Conservation (phyloP, 2,888 invertebrate species). For the Xanthorhoe designata region DNA sequence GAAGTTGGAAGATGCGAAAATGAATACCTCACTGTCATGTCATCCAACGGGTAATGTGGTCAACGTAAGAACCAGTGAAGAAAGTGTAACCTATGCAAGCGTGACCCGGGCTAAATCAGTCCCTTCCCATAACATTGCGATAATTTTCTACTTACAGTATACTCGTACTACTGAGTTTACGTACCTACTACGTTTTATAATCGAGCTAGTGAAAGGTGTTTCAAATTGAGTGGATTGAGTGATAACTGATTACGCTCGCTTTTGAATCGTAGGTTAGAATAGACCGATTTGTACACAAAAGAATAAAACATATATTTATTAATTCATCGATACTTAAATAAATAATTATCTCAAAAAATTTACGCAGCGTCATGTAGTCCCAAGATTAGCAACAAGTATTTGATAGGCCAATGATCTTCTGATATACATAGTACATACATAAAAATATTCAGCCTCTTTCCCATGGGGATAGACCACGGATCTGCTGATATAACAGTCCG, state of each 20-base stretch:
- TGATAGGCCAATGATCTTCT: background rate
- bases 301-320: too few species aligned
- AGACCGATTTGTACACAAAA: too few species aligned
- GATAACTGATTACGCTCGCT: slow-evolving; percentile 20
- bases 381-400: too few species aligned
- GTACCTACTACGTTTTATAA: slow-evolving; percentile 17
- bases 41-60: slow-evolving; percentile 8
- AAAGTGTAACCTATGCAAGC: slow-evolving; percentile 38
- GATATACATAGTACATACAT: too few species aligned
- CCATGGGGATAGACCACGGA: too few species aligned
- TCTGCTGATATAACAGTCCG: background rate
- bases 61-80: slow-evolving; percentile 38
- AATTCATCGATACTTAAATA: too few species aligned
- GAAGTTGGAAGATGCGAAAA: background rate
- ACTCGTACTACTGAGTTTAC: slow-evolving; percentile 11
- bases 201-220: slow-evolving; percentile 40
- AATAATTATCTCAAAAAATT: too few species aligned
- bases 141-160: slow-evolving; percentile 24
- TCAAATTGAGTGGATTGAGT: slow-evolving; percentile 28
- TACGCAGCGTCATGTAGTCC: too few species aligned
- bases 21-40: slow-evolving; percentile 1
- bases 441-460: too few species aligned
- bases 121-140: slow-evolving; percentile 33
- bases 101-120: slow-evolving; percentile 28
- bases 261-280: background rate